Evolutionary conservation across 37 sponge, comb jelly and placozoan genomes (phyloP).

Genomic region (Ianthella basta): DNA sequence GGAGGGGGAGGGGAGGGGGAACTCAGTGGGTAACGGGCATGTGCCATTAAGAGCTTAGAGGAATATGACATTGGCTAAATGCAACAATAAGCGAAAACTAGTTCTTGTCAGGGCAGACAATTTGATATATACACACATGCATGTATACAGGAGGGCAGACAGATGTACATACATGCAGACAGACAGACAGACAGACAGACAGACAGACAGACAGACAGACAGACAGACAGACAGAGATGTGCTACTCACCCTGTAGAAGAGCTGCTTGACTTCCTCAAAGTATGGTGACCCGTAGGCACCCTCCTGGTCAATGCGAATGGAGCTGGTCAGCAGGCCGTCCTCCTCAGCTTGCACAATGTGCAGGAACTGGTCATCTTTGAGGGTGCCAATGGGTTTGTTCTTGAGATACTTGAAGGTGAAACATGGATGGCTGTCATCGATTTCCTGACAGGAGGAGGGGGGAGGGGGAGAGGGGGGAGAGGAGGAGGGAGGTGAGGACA

Average conservation of each 20-base stretch:
- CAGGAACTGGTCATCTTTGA: conserved; percentile 91
- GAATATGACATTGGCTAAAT: too few species aligned
- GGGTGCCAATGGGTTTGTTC: conserved; percentile 88
- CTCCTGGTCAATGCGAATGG: conserved; percentile 65
- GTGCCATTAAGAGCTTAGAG: background rate
- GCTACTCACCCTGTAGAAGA: conserved; percentile 77
- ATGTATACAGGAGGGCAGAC: background rate
- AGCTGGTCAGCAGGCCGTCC: conserved; percentile 74
- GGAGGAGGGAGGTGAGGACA: too few species aligned
- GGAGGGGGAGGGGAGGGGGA: background rate
- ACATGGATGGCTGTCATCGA: conserved; percentile 85
- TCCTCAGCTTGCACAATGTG: conserved; percentile 81
- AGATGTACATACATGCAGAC: background rate
- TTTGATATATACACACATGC: too few species aligned
- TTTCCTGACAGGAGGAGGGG: conserved; percentile 45
- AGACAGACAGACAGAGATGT: too few species aligned
- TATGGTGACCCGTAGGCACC: conserved; percentile 54
- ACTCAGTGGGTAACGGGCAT: background rate
- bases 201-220: background rate
- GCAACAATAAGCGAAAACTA: too few species aligned
- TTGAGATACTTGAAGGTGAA: conserved; percentile 79
- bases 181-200: background rate
- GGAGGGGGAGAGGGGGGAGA: background rate
- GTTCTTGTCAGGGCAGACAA: too few species aligned
- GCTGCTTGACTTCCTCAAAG: conserved; percentile 87